Percentiles rank a stretch among this genome's conserved stretches.
phyloP scores from a whole-genome alignment of 2,888 invertebrate species.

The Gymnosoma rotundatum region DNA sequence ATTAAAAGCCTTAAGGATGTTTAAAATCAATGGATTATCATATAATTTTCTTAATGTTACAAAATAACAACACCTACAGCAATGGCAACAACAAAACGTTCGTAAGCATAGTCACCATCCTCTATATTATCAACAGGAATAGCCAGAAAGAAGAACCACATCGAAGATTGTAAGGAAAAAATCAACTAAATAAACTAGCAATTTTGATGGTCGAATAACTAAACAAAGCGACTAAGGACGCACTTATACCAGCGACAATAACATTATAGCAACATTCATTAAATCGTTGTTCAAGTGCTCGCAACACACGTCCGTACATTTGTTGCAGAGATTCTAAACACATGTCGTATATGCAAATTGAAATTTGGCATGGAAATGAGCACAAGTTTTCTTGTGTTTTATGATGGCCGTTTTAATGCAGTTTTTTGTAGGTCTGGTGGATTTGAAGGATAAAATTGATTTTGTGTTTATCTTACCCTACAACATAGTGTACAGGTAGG shows the following conservation, averaged over 20 bases:
- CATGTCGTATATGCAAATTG: conserved; percentile 64
- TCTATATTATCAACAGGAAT: conserved; percentile 24
- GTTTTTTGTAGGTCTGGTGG: background rate
- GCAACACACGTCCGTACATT: conserved; percentile 38
- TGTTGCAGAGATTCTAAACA: conserved; percentile 66
- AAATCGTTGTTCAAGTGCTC: conserved; percentile 10
- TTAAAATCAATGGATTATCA: conserved; percentile 72
- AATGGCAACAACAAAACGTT: conserved; percentile 36
- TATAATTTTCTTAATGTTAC: conserved; percentile 73
- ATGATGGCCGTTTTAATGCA: background rate
- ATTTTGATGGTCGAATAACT: conserved; percentile 51
- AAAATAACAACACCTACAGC: conserved; percentile 66
- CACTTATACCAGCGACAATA: conserved; percentile 24
- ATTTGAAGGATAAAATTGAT: conserved; percentile 17
- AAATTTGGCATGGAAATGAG: conserved; percentile 45
- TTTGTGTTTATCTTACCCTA: conserved; percentile 16
- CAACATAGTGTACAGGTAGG: background rate
- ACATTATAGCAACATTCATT: conserved; percentile 13
- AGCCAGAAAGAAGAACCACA: conserved; percentile 41
- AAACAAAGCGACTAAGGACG: conserved; percentile 30
- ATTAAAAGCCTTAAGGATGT: conserved; percentile 70
- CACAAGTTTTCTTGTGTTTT: conserved; percentile 17
- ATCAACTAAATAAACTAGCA: conserved; percentile 10
- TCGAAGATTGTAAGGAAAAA: conserved; percentile 9
- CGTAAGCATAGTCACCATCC: background rate